These are phyloP conservation scores for Salvelinus alpinus DNA, from an alignment of 2,113 vertebrate genomes.

Conservation along the genomic window DNA sequence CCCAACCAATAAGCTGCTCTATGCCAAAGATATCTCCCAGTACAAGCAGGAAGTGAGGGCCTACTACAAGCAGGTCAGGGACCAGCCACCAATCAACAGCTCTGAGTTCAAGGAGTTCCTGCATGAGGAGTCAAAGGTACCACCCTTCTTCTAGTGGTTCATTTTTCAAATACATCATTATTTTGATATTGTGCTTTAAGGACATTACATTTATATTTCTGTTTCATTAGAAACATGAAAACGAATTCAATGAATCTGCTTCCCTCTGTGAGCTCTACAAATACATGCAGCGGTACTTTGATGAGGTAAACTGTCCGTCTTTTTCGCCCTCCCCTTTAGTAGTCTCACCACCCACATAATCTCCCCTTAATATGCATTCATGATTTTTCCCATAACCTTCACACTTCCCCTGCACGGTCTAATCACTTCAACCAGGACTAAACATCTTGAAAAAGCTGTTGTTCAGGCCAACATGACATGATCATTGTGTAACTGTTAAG, in stretches of 20 bases:
- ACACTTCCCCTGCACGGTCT: not conserved
- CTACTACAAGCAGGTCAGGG: conserved; percentile 88
- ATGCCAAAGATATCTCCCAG: conserved; percentile 92
- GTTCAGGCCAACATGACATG: too few species aligned
- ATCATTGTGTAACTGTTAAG: not conserved
- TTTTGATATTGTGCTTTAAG: not conserved
- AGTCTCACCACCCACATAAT: not conserved
- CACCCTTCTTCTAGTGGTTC: not conserved
- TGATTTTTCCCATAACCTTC: not conserved
- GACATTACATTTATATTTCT: not conserved
- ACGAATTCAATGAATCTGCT: conserved; percentile 90
- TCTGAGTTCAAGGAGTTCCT: conserved; percentile 86
- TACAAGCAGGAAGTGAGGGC: conserved; percentile 93
- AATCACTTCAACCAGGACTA: not conserved
- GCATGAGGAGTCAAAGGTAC: conserved; percentile 89
- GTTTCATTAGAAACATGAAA: conserved; percentile 87
- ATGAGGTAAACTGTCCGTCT: conserved; percentile 76
- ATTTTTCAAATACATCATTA: not conserved
- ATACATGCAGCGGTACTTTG: conserved; percentile 82
- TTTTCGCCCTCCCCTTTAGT: not conserved
- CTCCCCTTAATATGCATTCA: not conserved
- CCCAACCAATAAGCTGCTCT: conserved; percentile 97
- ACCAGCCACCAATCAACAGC: conserved; percentile 76
- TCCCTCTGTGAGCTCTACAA: conserved; percentile 88
- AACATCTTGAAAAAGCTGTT: not conserved